A percentile compares a stretch with the other conserved stretches of the same genome.
Conservation (phyloP, 2,113 vertebrate species). For the Struthidea cinerea region DNA sequence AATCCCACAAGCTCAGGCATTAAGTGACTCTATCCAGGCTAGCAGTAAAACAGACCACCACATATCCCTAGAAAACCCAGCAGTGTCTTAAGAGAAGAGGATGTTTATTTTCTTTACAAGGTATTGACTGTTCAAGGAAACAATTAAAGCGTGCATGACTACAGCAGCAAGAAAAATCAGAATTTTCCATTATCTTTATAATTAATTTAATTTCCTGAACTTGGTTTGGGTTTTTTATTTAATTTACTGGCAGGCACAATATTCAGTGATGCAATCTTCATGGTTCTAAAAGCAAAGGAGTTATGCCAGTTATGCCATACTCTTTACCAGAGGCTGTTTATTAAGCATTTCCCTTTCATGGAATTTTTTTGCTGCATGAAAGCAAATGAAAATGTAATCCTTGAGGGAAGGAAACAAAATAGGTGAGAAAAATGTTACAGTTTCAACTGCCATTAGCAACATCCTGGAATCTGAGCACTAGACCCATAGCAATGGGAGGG, state of each 20-base stretch:
- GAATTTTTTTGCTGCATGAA: neutral
- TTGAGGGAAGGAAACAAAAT: neutral
- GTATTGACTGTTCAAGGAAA: neutral
- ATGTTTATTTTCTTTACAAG: neutral
- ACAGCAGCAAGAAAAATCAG: neutral
- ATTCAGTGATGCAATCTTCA: neutral
- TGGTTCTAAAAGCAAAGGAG: neutral
- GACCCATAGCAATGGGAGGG: neutral
- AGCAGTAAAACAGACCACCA: neutral
- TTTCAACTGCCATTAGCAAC: neutral
- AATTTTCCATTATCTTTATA: neutral
- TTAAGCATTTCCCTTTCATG: neutral
- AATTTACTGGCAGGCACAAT: neutral
- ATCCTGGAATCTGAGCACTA: neutral
- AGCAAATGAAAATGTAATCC: neutral
- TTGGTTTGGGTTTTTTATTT: neutral
- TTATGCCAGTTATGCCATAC: neutral
- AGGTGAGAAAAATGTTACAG: neutral
- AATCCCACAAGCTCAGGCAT: neutral
- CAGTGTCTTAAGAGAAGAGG: neutral
- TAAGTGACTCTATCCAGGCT: neutral
- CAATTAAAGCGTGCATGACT: neutral
- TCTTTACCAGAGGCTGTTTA: neutral
- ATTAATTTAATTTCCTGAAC: slow-evolving; percentile 20
- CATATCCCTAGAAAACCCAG: neutral